phyloP scores from a whole-genome alignment of 1,140 invertebrate genomes.

The Laupala kohalensis region DNA sequence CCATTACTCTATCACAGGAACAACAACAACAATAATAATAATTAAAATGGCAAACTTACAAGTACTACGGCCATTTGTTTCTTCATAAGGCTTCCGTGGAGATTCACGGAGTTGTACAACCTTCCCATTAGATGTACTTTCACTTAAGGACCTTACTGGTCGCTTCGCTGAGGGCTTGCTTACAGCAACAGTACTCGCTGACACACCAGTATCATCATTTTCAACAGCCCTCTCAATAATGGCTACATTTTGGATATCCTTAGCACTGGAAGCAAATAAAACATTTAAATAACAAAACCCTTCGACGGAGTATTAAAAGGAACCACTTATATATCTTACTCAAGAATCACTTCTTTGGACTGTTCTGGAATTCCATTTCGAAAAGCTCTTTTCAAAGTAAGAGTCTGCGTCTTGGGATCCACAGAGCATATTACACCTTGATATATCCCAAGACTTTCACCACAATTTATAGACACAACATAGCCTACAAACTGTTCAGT shows the following conservation, averaged over 20 bases:
- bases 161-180: slow-evolving; percentile 41
- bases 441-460: slow-evolving; percentile 49
- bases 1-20: background rate
- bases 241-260: slow-evolving; percentile 42
- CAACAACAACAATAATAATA: background rate
- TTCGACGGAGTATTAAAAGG: background rate
- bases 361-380: slow-evolving; percentile 62
- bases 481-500: slow-evolving; percentile 57
- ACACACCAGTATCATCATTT: slow-evolving; percentile 21
- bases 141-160: slow-evolving; percentile 33
- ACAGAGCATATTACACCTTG: slow-evolving; percentile 68
- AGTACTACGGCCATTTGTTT: slow-evolving; percentile 6
- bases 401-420: slow-evolving; percentile 41
- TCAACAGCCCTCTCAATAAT: slow-evolving; percentile 41
- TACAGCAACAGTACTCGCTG: slow-evolving; percentile 35
- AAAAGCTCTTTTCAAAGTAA: slow-evolving; percentile 65
- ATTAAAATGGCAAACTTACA: slow-evolving; percentile 5
- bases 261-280: slow-evolving; percentile 33
- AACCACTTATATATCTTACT: slow-evolving; percentile 24
- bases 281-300: background rate
- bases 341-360: slow-evolving; percentile 40
- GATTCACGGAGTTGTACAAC: slow-evolving; percentile 21
- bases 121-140: slow-evolving; percentile 27
- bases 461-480: slow-evolving; percentile 63
- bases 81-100: slow-evolving; percentile 11